Evolutionary conservation across 2,888 invertebrate species (phyloP).

Genomic region (Axea sp.): DNA sequence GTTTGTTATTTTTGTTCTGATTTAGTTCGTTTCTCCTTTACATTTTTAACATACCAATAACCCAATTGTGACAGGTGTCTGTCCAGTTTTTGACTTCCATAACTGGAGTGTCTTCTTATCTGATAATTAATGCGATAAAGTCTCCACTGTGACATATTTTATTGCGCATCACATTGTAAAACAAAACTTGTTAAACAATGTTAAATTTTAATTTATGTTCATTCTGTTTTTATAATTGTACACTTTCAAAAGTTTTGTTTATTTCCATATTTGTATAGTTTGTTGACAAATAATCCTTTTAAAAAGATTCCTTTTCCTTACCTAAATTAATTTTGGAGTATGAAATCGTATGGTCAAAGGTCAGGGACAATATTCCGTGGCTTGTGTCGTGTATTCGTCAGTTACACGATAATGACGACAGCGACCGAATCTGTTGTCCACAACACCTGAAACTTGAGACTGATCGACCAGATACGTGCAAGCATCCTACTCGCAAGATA

Average conservation of each 20-base stretch:
- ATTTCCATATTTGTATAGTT: too few species aligned
- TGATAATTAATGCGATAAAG: conserved; percentile 35
- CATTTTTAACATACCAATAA: conserved; percentile 16
- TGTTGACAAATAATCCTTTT: not conserved
- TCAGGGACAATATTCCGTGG: conserved; percentile 1
- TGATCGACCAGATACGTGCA: conserved; percentile 69
- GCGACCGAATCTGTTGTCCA: conserved; percentile 64
- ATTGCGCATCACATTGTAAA: conserved; percentile 4
- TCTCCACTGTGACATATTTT: not conserved
- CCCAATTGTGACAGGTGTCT: conserved; percentile 15
- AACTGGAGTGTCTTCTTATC: conserved; percentile 12
- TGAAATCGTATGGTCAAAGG: not conserved
- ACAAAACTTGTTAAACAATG: not conserved
- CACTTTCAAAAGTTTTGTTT: too few species aligned
- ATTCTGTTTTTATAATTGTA: too few species aligned
- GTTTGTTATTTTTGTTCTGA: too few species aligned
- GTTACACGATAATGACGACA: conserved; percentile 40
- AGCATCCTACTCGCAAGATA: conserved; percentile 72
- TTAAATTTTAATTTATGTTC: too few species aligned
- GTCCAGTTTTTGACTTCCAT: conserved; percentile 2
- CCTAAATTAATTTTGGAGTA: conserved; percentile 4
- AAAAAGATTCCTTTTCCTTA: not conserved
- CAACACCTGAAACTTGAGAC: conserved; percentile 73
- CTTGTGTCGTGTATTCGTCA: conserved; percentile 9
- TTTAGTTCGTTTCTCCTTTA: conserved; percentile 33